These are phyloP conservation scores for Talpa occidentalis DNA, from an alignment of 2,113 vertebrate species.

Conservation along the genomic window DNA sequence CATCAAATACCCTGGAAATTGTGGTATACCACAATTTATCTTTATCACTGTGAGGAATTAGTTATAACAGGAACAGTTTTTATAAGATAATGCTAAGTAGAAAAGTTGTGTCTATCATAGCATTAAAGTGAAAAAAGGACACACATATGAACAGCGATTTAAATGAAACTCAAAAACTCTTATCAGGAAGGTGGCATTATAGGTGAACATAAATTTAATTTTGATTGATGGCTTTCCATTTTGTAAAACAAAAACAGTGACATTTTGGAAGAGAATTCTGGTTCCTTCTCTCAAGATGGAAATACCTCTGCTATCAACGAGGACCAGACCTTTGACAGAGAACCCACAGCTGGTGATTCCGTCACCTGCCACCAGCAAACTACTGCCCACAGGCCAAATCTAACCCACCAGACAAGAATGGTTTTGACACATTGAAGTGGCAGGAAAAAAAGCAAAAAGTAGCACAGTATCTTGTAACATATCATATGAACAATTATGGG, in stretches of 20 bases:
- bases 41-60: neutral
- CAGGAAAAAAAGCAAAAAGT: neutral
- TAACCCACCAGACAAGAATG: neutral
- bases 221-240: neutral
- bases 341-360: neutral
- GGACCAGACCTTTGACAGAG: no score
- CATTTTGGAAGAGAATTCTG: constrained; percentile 3
- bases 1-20: neutral
- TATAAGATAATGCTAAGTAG: neutral
- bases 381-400: neutral
- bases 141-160: neutral
- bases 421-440: neutral
- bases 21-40: no score
- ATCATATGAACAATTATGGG: neutral
- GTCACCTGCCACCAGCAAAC: neutral
- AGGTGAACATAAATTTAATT: neutral
- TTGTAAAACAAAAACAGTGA: neutral
- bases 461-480: neutral
- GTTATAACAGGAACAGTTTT: neutral
- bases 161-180: neutral
- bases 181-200: neutral
- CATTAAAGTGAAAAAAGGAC: neutral
- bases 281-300: neutral
- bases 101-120: neutral
- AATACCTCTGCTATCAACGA: neutral